phyloP scores from a whole-genome alignment of 2,888 invertebrate genomes.

The Anthrax anthrax region DNA sequence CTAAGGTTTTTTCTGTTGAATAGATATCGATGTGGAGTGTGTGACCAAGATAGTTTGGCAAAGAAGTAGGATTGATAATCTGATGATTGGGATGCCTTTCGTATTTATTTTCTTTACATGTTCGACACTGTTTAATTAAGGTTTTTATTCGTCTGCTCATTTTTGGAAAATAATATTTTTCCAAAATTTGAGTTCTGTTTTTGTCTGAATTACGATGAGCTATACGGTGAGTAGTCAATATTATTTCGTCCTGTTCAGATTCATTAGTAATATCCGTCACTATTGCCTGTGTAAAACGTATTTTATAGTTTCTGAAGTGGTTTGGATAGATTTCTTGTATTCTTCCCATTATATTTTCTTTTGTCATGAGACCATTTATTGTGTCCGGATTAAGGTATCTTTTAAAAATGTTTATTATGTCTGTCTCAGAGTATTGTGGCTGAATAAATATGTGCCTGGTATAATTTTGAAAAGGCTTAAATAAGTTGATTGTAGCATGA shows the following conservation, averaged over 20 bases:
- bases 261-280: too few species aligned
- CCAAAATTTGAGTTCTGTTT: too few species aligned
- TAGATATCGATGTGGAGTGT: slow-evolving; percentile 8
- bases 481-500: too few species aligned
- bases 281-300: slow-evolving; percentile 6
- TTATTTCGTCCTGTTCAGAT: slow-evolving; percentile 10
- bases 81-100: slow-evolving; percentile 1
- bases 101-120: not conserved
- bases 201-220: slow-evolving; percentile 8
- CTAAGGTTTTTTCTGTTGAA: slow-evolving; percentile 6
- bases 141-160: slow-evolving; percentile 1
- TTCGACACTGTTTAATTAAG: not conserved
- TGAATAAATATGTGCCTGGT: too few species aligned
- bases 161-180: slow-evolving; percentile 5
- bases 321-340: slow-evolving; percentile 10
- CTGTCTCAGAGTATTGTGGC: too few species aligned
- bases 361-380: slow-evolving; percentile 8
- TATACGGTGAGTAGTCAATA: slow-evolving; percentile 7
- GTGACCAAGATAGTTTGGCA: slow-evolving; percentile 6
- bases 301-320: slow-evolving; percentile 8
- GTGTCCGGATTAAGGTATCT: slow-evolving; percentile 4
- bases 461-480: too few species aligned
- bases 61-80: slow-evolving; percentile 3
- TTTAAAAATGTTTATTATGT: too few species aligned
- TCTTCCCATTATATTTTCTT: slow-evolving; percentile 8